phyloP scores from a whole-genome alignment of 2,888 invertebrate species.

The Lissonota sp. region DNA sequence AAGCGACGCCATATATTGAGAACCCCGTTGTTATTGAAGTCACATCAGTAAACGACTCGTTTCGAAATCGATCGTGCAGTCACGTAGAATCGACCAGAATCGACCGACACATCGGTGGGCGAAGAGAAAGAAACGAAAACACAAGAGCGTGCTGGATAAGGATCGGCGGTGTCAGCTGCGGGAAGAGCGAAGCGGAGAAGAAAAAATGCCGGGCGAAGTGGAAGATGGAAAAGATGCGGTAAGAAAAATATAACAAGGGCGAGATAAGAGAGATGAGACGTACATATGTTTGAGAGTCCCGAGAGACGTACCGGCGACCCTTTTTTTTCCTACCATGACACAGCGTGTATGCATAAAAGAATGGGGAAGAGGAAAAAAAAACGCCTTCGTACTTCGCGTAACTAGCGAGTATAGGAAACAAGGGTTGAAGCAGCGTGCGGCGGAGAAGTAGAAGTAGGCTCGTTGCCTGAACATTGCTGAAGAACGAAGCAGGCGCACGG shows the following conservation, averaged over 20 bases:
- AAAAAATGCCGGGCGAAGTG: conserved; percentile 13
- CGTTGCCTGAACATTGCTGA: too few relatives aligned
- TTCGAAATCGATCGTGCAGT: neutral
- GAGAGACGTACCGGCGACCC: neutral
- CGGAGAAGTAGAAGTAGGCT: conserved; percentile 12
- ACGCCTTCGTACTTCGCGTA: conserved; percentile 11
- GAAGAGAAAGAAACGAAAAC: neutral
- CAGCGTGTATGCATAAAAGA: neutral
- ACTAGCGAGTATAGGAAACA: conserved; percentile 6
- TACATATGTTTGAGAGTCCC: neutral
- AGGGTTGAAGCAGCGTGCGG: conserved; percentile 16
- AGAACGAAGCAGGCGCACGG: conserved; percentile 15
- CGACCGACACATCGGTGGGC: neutral
- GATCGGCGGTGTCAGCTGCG: conserved; percentile 34
- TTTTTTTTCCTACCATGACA: neutral
- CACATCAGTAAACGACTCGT: neutral
- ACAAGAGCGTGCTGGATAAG: conserved; percentile 20
- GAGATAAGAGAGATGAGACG: neutral
- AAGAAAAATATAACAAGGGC: conserved; percentile 1
- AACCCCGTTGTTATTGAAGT: neutral
- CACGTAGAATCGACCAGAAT: neutral
- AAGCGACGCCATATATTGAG: conserved; percentile 3
- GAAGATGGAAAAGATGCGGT: neutral
- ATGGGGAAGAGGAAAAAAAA: neutral
- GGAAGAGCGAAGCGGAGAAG: neutral